Evolutionary conservation across 2,797 vertebrate species (phyloP).

Genomic region (Perodicticus potto): DNA sequence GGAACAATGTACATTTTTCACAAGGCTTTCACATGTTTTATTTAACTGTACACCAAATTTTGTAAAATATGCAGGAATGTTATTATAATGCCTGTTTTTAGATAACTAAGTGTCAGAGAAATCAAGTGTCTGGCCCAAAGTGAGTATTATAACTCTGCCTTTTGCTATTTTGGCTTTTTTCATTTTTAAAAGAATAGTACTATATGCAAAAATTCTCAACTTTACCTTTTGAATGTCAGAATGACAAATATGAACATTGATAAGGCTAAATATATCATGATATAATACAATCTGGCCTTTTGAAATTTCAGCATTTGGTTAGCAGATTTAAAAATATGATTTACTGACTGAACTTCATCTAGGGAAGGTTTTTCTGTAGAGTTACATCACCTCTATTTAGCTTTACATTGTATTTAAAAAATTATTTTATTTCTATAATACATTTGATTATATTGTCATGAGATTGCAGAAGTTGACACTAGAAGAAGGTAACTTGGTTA

Average conservation of each 20-base stretch:
- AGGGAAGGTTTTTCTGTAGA: neutral
- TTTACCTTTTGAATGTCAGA: neutral
- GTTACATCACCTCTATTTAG: neutral
- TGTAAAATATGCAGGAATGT: neutral
- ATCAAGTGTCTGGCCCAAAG: neutral
- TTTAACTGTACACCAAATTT: neutral
- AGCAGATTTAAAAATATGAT: neutral
- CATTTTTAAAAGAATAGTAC: neutral
- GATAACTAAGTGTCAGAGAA: neutral
- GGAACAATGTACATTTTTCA: neutral
- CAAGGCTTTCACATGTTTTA: neutral
- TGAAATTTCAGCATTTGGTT: conserved; percentile 29
- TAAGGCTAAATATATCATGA: neutral
- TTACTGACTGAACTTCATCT: neutral
- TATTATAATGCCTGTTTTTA: neutral
- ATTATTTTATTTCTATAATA: neutral
- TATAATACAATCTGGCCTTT: neutral
- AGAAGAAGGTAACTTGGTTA: neutral
- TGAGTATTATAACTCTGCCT: neutral
- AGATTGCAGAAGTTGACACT: neutral
- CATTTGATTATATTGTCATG: neutral
- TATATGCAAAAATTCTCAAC: neutral
- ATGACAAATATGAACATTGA: neutral
- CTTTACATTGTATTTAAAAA: neutral
- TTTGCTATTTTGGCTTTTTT: neutral